Conservation (phyloP, 2,888 invertebrate genomes). For the Disparrhopalites patrizii region DNA sequence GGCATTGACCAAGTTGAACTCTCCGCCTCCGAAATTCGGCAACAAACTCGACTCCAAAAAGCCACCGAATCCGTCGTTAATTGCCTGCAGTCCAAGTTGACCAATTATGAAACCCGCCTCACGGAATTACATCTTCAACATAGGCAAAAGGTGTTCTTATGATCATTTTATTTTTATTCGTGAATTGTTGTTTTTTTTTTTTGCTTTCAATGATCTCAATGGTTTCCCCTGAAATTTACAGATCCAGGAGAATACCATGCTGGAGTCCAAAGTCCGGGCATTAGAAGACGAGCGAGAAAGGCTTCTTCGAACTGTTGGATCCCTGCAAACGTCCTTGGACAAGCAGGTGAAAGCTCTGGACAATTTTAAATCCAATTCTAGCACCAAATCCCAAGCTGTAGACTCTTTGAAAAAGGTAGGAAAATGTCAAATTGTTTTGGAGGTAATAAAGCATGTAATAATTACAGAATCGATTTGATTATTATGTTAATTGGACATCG, state of each 20-base stretch:
- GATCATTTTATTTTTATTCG: background rate
- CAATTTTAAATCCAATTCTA: slow-evolving; percentile 50
- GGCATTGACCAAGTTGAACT: background rate
- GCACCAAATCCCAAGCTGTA: slow-evolving; percentile 34
- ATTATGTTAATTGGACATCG: background rate
- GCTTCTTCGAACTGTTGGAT: slow-evolving; percentile 50
- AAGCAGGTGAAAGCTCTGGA: slow-evolving; percentile 52
- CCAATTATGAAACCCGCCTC: slow-evolving; percentile 41
- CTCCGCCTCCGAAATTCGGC: slow-evolving; percentile 5
- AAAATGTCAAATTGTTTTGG: background rate
- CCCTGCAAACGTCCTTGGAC: slow-evolving; percentile 52
- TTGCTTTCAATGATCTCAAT: no score
- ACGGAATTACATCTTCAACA: slow-evolving; percentile 45
- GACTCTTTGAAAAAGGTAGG: slow-evolving; percentile 37
- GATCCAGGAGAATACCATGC: slow-evolving; percentile 51
- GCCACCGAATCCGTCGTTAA: slow-evolving; percentile 45
- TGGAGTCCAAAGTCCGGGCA: slow-evolving; percentile 51
- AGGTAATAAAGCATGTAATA: background rate
- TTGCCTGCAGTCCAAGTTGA: slow-evolving; percentile 42
- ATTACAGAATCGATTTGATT: background rate
- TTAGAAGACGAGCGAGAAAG: slow-evolving; percentile 52
- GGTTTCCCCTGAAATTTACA: no score
- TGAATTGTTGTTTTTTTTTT: no score
- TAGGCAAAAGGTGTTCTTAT: slow-evolving; percentile 37
- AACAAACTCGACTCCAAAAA: slow-evolving; percentile 40